Evolutionary conservation across 2,797 vertebrate genomes (phyloP).

Genomic region (Danio albolineatus): DNA sequence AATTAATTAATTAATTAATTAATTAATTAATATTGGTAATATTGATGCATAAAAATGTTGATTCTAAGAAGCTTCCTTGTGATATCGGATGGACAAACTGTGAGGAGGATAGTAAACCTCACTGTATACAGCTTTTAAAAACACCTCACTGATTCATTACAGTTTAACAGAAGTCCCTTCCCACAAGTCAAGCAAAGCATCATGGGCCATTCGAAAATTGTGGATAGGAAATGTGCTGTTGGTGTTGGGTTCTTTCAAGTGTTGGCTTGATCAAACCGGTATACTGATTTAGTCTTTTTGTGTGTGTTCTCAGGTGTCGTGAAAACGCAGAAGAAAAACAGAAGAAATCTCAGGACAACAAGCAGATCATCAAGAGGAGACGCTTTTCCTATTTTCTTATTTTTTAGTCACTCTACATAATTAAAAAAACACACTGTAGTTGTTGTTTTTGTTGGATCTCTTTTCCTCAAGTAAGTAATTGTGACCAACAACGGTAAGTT

Average conservation of each 20-base stretch:
- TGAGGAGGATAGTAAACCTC: too few species aligned
- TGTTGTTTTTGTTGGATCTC: not conserved
- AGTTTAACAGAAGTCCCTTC: too few species aligned
- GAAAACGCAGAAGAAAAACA: not conserved
- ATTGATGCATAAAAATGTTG: too few species aligned
- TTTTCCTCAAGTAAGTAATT: conserved; percentile 6
- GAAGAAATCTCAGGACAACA: not conserved
- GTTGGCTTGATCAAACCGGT: not conserved
- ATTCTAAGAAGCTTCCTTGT: too few species aligned
- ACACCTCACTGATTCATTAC: too few species aligned
- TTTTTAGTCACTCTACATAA: not conserved
- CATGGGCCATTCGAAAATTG: too few species aligned
- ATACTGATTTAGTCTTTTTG: not conserved
- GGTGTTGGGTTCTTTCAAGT: not conserved
- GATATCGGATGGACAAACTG: too few species aligned
- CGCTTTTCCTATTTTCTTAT: not conserved
- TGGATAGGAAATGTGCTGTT: not conserved
- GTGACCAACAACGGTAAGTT: conserved; percentile 18
- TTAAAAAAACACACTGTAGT: not conserved
- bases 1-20: too few species aligned
- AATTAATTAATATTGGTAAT: too few species aligned
- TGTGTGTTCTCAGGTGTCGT: conserved; percentile 24
- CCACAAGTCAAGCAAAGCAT: too few species aligned
- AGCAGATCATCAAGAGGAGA: not conserved
- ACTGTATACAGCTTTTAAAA: too few species aligned